Percentiles rank a stretch among this genome's conserved stretches.
phyloP scores from a whole-genome alignment of 2,888 invertebrate species.

The Dryadula phaetusa region DNA sequence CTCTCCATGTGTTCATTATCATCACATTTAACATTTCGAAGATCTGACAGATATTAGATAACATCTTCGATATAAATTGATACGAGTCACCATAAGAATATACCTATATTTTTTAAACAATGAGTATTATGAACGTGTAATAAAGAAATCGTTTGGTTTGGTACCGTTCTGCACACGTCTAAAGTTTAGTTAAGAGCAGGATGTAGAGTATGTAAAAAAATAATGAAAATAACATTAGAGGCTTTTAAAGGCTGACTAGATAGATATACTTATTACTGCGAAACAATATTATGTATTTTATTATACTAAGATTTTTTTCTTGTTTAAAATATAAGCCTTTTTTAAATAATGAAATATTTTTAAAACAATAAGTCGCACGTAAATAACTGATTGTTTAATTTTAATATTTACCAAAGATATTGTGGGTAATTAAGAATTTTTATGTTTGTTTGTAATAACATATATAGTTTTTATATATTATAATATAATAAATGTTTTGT shows the following conservation, averaged over 20 bases:
- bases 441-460: constrained; percentile 18
- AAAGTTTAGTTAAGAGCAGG: background rate
- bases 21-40: constrained; percentile 3
- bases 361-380: background rate
- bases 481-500: constrained; percentile 29
- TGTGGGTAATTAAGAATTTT: constrained; percentile 22
- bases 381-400: background rate
- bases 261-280: constrained; percentile 36
- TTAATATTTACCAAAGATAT: constrained; percentile 55
- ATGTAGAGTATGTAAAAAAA: background rate
- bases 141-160: background rate
- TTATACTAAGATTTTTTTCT: background rate
- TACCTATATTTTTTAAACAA: too few species aligned
- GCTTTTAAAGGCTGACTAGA: constrained; percentile 68
- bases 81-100: background rate
- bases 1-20: background rate
- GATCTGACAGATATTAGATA: constrained; percentile 10
- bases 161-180: background rate
- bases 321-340: background rate
- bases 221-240: constrained; percentile 41
- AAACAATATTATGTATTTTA: background rate
- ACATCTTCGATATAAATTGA: background rate
- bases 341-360: too few species aligned
- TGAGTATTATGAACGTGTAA: too few species aligned
- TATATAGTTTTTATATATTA: constrained; percentile 36